These are phyloP conservation scores for Chelon labrosus DNA, from an alignment of 2,797 vertebrate species.

Conservation along the genomic window DNA sequence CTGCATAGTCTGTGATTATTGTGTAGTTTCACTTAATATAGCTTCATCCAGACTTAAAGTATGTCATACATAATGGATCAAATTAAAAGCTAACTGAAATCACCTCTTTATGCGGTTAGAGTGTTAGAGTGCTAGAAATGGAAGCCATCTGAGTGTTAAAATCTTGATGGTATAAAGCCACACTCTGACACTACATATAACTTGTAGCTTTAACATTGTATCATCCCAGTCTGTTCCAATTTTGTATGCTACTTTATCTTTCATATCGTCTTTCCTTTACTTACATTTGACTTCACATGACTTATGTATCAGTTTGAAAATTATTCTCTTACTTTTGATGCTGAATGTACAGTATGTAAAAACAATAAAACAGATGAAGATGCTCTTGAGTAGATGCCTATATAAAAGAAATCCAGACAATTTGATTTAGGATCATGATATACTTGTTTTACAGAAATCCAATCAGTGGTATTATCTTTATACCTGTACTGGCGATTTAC, in stretches of 20 bases:
- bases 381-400: neutral
- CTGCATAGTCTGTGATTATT: neutral
- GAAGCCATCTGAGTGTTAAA: neutral
- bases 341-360: slow-evolving; percentile 40
- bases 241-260: neutral
- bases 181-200: neutral
- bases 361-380: slow-evolving; percentile 48
- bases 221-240: slow-evolving; percentile 13
- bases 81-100: neutral
- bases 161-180: slow-evolving; percentile 1
- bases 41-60: neutral
- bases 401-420: neutral
- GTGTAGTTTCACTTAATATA: slow-evolving; percentile 9
- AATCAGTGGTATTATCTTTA: too few relatives aligned
- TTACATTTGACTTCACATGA: neutral
- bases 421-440: too few relatives aligned
- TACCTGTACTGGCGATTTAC: too few relatives aligned
- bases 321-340: slow-evolving; percentile 29
- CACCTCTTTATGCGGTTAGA: too few relatives aligned
- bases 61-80: too few relatives aligned
- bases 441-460: too few relatives aligned
- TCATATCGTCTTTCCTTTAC: neutral
- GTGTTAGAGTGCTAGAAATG: neutral
- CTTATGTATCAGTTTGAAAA: neutral
- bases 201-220: slow-evolving; percentile 1